These are phyloP conservation scores for Clarias gariepinus DNA, from an alignment of 2,113 vertebrate species.

Conservation along the genomic window DNA sequence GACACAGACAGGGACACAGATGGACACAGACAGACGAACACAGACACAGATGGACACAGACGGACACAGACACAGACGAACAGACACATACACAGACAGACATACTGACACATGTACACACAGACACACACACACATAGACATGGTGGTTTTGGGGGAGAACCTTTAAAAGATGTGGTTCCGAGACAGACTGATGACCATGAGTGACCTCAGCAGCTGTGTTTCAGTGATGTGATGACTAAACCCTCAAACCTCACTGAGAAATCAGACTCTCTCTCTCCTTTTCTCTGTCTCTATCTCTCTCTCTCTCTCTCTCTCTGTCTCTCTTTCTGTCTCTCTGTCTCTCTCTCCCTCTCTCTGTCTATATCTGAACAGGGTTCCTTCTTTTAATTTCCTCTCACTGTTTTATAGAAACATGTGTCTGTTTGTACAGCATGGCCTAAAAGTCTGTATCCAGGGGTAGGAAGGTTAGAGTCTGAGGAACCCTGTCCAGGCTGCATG, in stretches of 20 bases:
- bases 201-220: neutral
- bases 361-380: neutral
- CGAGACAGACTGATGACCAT: neutral
- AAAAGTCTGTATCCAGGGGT: too few relatives aligned
- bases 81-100: too few relatives aligned
- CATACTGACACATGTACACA: too few relatives aligned
- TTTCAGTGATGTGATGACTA: neutral
- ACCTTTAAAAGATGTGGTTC: neutral
- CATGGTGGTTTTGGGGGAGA: neutral
- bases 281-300: neutral
- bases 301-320: too few relatives aligned
- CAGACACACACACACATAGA: too few relatives aligned
- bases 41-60: too few relatives aligned
- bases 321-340: too few relatives aligned
- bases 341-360: constrained; percentile 1
- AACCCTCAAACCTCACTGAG: neutral
- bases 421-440: neutral
- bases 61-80: too few relatives aligned
- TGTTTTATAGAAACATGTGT: neutral
- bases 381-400: neutral
- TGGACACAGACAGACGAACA: too few relatives aligned
- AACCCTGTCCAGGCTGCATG: too few relatives aligned
- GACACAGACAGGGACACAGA: too few relatives aligned
- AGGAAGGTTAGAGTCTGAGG: too few relatives aligned
- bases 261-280: neutral